Percentiles rank a stretch among this genome's conserved stretches.
Evolutionary conservation across 2,888 invertebrate genomes (phyloP).

Genomic region (Agriopis leucophaearia): DNA sequence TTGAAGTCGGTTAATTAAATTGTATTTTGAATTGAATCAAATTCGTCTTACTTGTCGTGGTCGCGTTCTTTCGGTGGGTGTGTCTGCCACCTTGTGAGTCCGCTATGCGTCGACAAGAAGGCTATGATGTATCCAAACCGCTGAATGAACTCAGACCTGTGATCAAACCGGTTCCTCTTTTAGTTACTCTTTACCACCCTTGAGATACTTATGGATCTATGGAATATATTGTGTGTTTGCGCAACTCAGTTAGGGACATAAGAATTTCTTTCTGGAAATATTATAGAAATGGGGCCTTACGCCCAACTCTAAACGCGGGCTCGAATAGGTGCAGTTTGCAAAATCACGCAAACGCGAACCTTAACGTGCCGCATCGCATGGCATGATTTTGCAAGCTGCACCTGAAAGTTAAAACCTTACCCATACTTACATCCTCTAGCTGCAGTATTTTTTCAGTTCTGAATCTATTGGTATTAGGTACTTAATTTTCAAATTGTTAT

Average conservation of each 20-base stretch:
- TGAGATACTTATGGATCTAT: not conserved
- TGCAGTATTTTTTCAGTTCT: slow-evolving; percentile 4
- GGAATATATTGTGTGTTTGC: not conserved
- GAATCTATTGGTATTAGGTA: not conserved
- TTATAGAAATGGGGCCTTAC: no score
- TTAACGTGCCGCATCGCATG: no score
- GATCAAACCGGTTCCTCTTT: slow-evolving; percentile 51
- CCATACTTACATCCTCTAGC: slow-evolving; percentile 35
- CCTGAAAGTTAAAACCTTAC: not conserved
- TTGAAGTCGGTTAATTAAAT: not conserved
- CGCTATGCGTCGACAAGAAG: slow-evolving; percentile 96
- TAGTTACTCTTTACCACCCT: not conserved
- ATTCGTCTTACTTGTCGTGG: slow-evolving; percentile 66
- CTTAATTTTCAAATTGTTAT: not conserved
- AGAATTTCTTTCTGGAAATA: no score
- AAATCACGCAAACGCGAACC: no score
- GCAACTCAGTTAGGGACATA: no score
- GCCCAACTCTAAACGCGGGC: no score
- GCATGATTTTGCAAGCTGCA: no score
- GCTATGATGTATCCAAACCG: slow-evolving; percentile 94
- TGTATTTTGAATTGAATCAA: not conserved
- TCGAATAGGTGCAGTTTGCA: no score
- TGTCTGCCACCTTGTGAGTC: slow-evolving; percentile 95
- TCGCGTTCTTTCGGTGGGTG: slow-evolving; percentile 78
- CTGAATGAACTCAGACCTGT: slow-evolving; percentile 93